Conservation (phyloP, 2,797 vertebrate species). For the Catharus ustulatus region DNA sequence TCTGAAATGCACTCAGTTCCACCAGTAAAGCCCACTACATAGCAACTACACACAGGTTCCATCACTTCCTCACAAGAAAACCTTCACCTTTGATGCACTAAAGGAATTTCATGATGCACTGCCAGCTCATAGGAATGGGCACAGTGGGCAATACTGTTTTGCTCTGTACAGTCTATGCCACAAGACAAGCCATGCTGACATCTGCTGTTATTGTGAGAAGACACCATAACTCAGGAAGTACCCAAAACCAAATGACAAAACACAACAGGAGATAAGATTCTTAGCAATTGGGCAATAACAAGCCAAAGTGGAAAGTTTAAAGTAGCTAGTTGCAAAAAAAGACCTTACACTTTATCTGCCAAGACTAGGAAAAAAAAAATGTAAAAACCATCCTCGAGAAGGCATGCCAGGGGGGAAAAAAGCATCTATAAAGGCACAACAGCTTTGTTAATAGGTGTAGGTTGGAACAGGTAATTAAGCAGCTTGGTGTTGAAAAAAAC, state of each 20-base stretch:
- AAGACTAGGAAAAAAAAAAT: background rate
- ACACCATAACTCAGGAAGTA: background rate
- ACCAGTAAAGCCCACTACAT: background rate
- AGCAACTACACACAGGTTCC: background rate
- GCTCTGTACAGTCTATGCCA: background rate
- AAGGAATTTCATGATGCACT: background rate
- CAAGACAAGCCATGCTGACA: background rate
- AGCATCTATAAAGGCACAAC: background rate
- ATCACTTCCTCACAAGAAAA: background rate
- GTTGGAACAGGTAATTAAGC: background rate
- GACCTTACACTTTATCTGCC: background rate
- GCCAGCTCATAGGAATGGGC: background rate
- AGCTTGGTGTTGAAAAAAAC: background rate
- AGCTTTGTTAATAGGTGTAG: background rate
- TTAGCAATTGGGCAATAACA: background rate
- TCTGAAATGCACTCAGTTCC: background rate
- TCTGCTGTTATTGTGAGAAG: background rate
- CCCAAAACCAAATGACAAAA: slow-evolving; percentile 15
- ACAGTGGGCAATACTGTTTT: background rate
- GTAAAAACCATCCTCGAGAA: background rate
- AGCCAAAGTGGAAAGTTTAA: background rate
- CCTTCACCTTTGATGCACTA: background rate
- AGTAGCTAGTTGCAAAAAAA: background rate
- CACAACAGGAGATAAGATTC: background rate
- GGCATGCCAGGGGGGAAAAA: background rate